Base-by-base conservation (phyloP, 2,888 invertebrate genomes). In the Altica lythri region DNA sequence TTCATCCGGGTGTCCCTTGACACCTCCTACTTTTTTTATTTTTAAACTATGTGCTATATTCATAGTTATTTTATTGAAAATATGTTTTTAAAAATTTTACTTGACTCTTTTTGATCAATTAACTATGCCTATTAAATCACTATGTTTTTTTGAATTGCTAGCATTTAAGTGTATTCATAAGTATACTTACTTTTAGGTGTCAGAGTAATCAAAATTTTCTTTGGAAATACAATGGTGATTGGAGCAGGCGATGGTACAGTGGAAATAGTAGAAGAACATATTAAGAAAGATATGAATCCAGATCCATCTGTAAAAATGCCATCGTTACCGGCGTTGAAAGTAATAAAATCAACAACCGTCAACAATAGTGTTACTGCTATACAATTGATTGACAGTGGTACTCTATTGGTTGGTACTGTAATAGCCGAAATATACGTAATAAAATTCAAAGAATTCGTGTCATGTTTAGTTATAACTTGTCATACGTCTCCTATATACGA, bases 161-260 rank as follows among this genome's bases (percentile, higher is more conserved):
- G n/a, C n/a, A n/a, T n/a, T n/a, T n/a, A n/a, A n/a, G n/a, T n/a
- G n/a, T n/a, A n/a, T n/a, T n/a, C n/a, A n/a, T n/a, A n/a, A n/a
- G n/a, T n/a, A n/a, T n/a, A n/a, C n/a, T n/a, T n/a, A n/a, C n/a
- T n/a, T n/a, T n/a, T 74, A 78, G 88, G 88, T 13, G 84, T 91
- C 1, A 83, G 86, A 49, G 80, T 84, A 0, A 78, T 90, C 9
- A 69, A 85, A 12, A 78, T 88, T 46, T 73, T 89, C 68, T 78
- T 78, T 0, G 79, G 81, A 43, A 84, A 83, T 0, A 80, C 81
- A 55, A 67, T 91, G 14, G 75, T 94, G 2, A 84, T 95, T 53
- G 95, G 95, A 0, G 85, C 89, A 2, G 95, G 95, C 0, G 88
- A 92, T 75, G 95, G 95, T 0, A 85, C 84, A 0, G 75, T 95